Conservation (phyloP, 2,888 invertebrate species). For the Artemia sinica region DNA sequence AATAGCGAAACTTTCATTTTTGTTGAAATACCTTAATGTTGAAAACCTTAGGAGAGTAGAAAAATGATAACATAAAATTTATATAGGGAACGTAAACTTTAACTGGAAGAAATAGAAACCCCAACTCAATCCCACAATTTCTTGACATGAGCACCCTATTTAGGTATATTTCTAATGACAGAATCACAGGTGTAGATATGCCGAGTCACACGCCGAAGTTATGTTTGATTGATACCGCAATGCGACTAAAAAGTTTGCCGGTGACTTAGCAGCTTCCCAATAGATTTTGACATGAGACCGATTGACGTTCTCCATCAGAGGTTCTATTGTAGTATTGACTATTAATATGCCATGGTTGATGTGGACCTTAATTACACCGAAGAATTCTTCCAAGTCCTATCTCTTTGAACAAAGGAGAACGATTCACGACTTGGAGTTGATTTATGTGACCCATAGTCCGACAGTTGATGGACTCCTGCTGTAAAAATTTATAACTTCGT, state of each 20-base stretch:
- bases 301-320: conserved; percentile 3
- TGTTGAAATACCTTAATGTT: too few species aligned
- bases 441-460: conserved; percentile 8
- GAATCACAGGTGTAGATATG: too few species aligned
- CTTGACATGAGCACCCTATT: too few species aligned
- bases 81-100: too few species aligned
- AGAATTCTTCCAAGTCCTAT: conserved; percentile 9
- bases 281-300: neutral
- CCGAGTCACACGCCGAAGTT: too few species aligned
- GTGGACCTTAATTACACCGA: conserved; percentile 6
- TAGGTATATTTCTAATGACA: too few species aligned
- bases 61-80: too few species aligned
- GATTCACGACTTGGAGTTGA: conserved; percentile 12
- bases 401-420: conserved; percentile 11
- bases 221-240: too few species aligned
- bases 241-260: neutral
- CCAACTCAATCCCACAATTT: too few species aligned
- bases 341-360: conserved; percentile 13
- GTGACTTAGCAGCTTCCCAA: conserved; percentile 9
- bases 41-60: too few species aligned
- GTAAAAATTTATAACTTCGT: neutral
- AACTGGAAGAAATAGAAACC: too few species aligned
- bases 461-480: conserved; percentile 12
- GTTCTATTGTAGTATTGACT: conserved; percentile 6
- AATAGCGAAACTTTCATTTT: too few species aligned